phyloP scores from a whole-genome alignment of 2,113 vertebrate species.

The Bambusicola thoracicus region DNA sequence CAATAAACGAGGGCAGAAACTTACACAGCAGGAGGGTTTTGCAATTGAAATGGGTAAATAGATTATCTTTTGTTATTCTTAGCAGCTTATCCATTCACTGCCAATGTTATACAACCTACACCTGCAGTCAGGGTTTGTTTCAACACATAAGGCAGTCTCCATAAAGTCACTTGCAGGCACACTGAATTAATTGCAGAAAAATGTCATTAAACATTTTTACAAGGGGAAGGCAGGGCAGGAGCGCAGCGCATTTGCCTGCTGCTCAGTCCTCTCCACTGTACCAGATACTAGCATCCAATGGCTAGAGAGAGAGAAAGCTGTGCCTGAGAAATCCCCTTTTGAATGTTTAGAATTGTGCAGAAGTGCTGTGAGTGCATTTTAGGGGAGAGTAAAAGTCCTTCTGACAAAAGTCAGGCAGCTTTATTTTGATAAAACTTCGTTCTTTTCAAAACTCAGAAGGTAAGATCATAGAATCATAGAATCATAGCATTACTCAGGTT shows the following conservation, averaged over 20 bases:
- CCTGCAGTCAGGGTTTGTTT: not conserved
- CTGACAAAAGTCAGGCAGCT: not conserved
- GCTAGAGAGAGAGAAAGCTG: not conserved
- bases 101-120: not conserved
- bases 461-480: no score
- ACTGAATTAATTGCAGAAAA: not conserved
- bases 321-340: not conserved
- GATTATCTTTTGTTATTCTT: constrained; percentile 11
- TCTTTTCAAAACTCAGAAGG: no score
- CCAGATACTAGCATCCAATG: not conserved
- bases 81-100: not conserved
- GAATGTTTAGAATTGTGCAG: not conserved
- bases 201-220: not conserved
- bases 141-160: not conserved
- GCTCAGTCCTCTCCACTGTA: not conserved
- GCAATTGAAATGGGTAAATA: not conserved
- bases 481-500: no score
- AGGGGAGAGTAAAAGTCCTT: not conserved
- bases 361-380: not conserved
- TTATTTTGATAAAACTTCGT: not conserved
- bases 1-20: not conserved
- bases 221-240: not conserved
- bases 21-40: not conserved
- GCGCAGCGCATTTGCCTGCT: not conserved
- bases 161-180: not conserved